Evolutionary conservation across 2,797 vertebrate genomes (phyloP).

Genomic region (Catamblyrhynchus diadema): DNA sequence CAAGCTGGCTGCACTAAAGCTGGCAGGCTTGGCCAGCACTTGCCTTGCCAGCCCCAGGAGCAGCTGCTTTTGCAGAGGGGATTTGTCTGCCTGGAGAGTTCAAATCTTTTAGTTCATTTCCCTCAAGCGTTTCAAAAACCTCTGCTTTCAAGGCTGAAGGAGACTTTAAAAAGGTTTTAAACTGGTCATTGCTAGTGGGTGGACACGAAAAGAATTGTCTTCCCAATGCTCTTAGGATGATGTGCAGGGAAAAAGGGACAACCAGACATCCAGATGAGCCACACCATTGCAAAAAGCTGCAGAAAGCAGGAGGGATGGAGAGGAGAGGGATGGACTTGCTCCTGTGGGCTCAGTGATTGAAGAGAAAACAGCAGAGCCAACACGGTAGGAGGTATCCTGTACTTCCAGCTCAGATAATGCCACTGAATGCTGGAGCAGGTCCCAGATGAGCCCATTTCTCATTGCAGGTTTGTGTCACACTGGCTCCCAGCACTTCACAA

Average conservation of each 20-base stretch:
- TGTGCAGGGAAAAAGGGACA: background rate
- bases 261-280: background rate
- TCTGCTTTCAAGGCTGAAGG: background rate
- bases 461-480: rapidly evolving
- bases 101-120: background rate
- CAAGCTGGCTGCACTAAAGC: background rate
- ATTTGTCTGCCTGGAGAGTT: background rate
- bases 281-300: background rate
- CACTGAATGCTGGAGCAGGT: background rate
- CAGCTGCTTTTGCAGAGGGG: background rate
- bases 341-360: background rate
- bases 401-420: background rate
- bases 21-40: background rate
- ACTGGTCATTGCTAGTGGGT: background rate
- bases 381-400: background rate
- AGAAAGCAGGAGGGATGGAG: background rate
- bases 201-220: background rate
- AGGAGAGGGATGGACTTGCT: background rate
- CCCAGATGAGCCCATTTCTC: rapidly evolving
- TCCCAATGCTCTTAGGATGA: background rate
- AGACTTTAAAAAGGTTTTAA: background rate
- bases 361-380: background rate
- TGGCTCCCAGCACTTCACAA: background rate
- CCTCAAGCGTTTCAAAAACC: background rate
- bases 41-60: background rate